These are phyloP conservation scores for Leucania comma DNA, from an alignment of 2,888 invertebrate genomes.

Conservation along the genomic window DNA sequence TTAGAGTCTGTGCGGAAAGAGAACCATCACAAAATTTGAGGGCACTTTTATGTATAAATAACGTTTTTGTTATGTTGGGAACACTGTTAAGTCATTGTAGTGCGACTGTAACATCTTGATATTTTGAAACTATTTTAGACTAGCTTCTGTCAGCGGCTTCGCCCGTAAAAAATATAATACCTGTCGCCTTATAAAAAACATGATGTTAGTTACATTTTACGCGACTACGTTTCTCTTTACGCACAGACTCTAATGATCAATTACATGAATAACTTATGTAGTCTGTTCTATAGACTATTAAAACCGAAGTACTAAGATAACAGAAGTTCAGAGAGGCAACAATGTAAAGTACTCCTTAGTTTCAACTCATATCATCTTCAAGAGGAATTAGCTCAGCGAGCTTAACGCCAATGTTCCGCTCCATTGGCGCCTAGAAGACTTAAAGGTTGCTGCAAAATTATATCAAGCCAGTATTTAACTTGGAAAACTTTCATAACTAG, in stretches of 20 bases:
- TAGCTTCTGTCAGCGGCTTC: too few species aligned
- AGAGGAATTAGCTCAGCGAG: slow-evolving; percentile 69
- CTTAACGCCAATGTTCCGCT: slow-evolving; percentile 64
- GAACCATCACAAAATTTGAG: too few species aligned
- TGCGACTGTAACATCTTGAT: too few species aligned
- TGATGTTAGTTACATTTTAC: too few species aligned
- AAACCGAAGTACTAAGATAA: slow-evolving; percentile 15
- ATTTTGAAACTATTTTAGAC: too few species aligned
- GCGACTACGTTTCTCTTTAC: too few species aligned
- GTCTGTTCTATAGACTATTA: not conserved
- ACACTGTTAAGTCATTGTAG: too few species aligned
- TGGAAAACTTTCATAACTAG: slow-evolving; percentile 34
- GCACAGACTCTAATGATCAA: not conserved
- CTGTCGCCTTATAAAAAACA: too few species aligned
- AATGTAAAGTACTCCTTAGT: slow-evolving; percentile 41
- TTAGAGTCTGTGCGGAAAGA: too few species aligned
- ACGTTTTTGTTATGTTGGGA: too few species aligned
- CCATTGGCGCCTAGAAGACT: slow-evolving; percentile 71
- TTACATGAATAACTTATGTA: not conserved
- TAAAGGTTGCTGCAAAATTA: slow-evolving; percentile 58
- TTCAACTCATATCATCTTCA: slow-evolving; percentile 52
- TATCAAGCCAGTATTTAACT: slow-evolving; percentile 33
- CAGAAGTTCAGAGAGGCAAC: slow-evolving; percentile 14
- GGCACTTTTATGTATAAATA: too few species aligned
- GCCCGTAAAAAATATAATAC: too few species aligned